Evolutionary conservation across 2,113 vertebrate genomes (phyloP).

Genomic region (Vulpes lagopus): DNA sequence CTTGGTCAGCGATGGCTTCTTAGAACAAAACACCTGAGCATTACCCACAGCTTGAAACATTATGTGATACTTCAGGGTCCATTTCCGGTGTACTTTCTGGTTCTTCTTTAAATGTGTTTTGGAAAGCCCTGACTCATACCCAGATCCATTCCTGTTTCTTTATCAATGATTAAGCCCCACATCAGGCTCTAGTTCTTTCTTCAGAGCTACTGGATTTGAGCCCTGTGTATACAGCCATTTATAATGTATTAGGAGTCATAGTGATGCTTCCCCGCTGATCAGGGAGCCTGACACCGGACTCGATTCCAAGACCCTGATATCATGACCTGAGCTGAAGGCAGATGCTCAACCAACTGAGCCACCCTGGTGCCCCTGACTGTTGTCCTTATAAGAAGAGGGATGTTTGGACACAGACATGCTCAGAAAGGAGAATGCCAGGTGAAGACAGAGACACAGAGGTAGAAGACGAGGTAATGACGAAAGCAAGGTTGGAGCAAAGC

Average conservation of each 20-base stretch:
- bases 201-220: neutral
- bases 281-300: neutral
- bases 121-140: neutral
- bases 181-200: neutral
- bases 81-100: neutral
- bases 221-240: neutral
- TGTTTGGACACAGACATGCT: neutral
- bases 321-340: neutral
- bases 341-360: neutral
- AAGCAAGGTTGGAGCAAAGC: too few relatives aligned
- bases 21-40: neutral
- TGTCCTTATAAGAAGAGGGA: neutral
- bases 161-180: neutral
- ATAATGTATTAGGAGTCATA: neutral
- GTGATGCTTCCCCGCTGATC: neutral
- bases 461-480: neutral
- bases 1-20: neutral
- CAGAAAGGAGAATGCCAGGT: neutral
- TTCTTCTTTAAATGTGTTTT: neutral
- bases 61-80: neutral
- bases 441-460: neutral
- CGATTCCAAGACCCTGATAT: neutral
- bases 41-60: neutral
- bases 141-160: neutral
- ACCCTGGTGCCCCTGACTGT: neutral